A percentile compares a stretch with the other conserved stretches of the same genome.
Conservation (phyloP, 92 coral and sea anemone species). For the Phenganax marumi region DNA sequence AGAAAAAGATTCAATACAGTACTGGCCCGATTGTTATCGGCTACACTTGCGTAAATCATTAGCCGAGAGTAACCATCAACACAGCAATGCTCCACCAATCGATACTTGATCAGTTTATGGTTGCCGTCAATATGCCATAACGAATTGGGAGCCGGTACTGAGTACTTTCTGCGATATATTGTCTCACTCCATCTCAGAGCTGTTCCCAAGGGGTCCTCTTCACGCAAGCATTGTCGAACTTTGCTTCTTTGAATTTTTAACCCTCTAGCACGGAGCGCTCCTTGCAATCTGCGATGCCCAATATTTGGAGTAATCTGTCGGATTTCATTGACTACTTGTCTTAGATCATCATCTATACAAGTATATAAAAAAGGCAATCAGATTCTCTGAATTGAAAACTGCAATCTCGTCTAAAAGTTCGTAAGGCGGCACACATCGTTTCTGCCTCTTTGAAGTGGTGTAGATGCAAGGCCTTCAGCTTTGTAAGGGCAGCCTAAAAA, state of each 20-base stretch:
- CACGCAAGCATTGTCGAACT: slow-evolving; percentile 37
- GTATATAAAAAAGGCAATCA: not conserved
- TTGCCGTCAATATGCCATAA: slow-evolving; percentile 63
- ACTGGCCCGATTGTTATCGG: slow-evolving; percentile 56
- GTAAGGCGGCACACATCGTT: no score
- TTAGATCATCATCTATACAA: slow-evolving; percentile 28
- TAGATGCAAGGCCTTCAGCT: no score
- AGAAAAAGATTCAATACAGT: slow-evolving; percentile 58
- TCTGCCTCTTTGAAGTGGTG: no score
- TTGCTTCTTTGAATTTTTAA: slow-evolving; percentile 17
- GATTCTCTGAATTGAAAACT: not conserved
- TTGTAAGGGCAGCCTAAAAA: no score
- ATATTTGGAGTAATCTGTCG: slow-evolving; percentile 43
- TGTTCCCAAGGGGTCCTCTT: slow-evolving; percentile 55
- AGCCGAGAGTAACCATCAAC: slow-evolving; percentile 66
- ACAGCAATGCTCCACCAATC: slow-evolving; percentile 57
- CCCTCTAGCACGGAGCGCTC: slow-evolving; percentile 45
- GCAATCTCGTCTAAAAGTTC: no score
- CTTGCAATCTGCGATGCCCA: slow-evolving; percentile 48
- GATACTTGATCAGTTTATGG: slow-evolving; percentile 59
- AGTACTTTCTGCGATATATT: slow-evolving; percentile 56
- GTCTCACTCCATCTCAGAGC: slow-evolving; percentile 60
- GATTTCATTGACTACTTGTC: slow-evolving; percentile 42
- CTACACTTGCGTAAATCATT: slow-evolving; percentile 49
- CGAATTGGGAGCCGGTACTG: slow-evolving; percentile 55